Conservation (phyloP, 1,140 invertebrate species). For the Orchestia grillus region DNA sequence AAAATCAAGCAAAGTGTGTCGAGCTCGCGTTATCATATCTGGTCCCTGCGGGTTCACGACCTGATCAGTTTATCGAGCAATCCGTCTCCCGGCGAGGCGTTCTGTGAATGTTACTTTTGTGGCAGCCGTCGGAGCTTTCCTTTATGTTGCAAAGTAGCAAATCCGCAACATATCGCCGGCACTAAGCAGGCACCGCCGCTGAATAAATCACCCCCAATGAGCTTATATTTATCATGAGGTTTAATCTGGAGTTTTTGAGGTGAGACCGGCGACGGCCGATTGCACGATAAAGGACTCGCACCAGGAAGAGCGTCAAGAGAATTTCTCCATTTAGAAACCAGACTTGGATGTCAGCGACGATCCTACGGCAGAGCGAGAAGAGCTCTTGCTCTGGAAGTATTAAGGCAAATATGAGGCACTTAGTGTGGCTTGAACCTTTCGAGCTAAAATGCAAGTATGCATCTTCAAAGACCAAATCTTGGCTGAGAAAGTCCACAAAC, state of each 20-base stretch:
- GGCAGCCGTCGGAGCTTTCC: constrained; percentile 26
- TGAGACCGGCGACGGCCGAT: constrained; percentile 28
- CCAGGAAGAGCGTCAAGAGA: background rate
- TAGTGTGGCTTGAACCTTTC: background rate
- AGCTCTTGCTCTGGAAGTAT: background rate
- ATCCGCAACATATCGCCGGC: constrained; percentile 50
- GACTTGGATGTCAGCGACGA: constrained; percentile 1
- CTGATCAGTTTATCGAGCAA: constrained; percentile 45
- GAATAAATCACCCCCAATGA: constrained; percentile 54
- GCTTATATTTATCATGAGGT: constrained; percentile 56
- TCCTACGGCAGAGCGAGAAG: background rate
- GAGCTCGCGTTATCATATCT: background rate
- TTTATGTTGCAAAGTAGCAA: constrained; percentile 55
- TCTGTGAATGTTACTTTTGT: constrained; percentile 46
- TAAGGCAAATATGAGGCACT: background rate
- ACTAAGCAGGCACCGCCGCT: constrained; percentile 2
- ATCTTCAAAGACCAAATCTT: background rate
- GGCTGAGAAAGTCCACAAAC: background rate
- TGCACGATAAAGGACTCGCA: background rate
- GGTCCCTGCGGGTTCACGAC: constrained; percentile 8
- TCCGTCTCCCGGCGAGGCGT: background rate
- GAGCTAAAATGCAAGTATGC: background rate
- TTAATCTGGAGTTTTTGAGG: constrained; percentile 54
- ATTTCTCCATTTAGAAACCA: background rate
- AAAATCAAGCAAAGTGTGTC: constrained; percentile 1